These are phyloP conservation scores for Larimichthys polyactis DNA, from an alignment of 2,113 vertebrate genomes.

Conservation along the genomic window DNA sequence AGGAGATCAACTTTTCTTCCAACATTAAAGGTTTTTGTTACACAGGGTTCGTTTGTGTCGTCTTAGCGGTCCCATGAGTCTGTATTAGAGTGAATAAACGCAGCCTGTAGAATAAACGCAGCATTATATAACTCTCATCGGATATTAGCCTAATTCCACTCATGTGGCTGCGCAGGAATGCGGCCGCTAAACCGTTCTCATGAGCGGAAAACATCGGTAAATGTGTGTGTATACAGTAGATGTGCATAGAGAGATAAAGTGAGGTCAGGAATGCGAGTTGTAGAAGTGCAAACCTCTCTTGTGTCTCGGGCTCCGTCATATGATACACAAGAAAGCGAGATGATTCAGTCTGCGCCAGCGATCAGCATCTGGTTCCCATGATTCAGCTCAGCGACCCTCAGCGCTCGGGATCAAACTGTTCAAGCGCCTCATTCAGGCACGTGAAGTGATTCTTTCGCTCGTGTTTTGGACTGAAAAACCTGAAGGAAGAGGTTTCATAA, in stretches of 20 bases:
- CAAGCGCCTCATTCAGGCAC: neutral
- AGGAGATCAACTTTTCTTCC: neutral
- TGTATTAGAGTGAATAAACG: constrained; percentile 20
- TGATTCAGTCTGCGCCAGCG: neutral
- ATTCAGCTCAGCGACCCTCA: constrained; percentile 28
- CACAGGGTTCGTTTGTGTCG: neutral
- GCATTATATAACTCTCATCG: constrained; percentile 40
- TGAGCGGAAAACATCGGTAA: constrained; percentile 26
- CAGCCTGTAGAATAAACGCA: constrained; percentile 10
- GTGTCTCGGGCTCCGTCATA: constrained; percentile 22
- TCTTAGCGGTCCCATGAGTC: neutral
- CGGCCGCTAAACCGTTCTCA: neutral
- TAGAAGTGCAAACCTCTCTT: constrained; percentile 1
- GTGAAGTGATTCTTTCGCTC: neutral
- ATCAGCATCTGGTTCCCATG: constrained; percentile 54
- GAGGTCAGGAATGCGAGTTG: constrained; percentile 22
- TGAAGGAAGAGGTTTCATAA: neutral
- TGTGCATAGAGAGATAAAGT: neutral
- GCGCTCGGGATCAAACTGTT: constrained; percentile 29
- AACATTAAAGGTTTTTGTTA: neutral
- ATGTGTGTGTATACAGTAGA: neutral
- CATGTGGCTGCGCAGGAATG: constrained; percentile 56
- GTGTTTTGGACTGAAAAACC: neutral
- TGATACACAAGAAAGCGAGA: constrained; percentile 35
- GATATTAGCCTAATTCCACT: constrained; percentile 59